These are phyloP conservation scores for Eupeodes corollae DNA, from an alignment of 1,140 invertebrate genomes.

Conservation along the genomic window DNA sequence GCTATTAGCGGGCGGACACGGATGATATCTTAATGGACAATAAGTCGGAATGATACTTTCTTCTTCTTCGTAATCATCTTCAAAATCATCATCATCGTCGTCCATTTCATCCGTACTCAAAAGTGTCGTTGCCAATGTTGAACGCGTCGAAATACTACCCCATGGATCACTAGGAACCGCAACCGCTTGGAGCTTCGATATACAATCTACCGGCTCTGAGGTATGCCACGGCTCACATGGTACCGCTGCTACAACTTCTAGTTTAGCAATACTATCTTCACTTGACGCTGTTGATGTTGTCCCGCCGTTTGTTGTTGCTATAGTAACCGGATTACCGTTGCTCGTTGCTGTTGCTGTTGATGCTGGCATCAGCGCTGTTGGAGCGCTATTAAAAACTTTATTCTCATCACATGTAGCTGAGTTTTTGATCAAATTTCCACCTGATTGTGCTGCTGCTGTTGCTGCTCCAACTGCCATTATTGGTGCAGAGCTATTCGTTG, in stretches of 20 bases:
- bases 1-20: constrained; percentile 17
- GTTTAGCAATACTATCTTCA: constrained; percentile 42
- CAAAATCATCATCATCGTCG: constrained; percentile 45
- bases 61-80: constrained; percentile 42
- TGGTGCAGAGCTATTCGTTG: background rate
- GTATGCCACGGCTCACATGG: constrained; percentile 29
- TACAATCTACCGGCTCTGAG: constrained; percentile 31
- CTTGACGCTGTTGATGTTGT: constrained; percentile 15
- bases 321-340: constrained; percentile 36
- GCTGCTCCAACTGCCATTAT: background rate
- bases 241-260: constrained; percentile 31
- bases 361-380: background rate
- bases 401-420: constrained; percentile 3
- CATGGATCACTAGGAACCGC: constrained; percentile 41
- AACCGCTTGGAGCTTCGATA: constrained; percentile 40
- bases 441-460: background rate
- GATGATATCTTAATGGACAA: constrained; percentile 29
- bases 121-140: constrained; percentile 40
- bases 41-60: constrained; percentile 37
- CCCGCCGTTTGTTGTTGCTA: background rate
- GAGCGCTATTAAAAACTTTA: background rate
- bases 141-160: constrained; percentile 39
- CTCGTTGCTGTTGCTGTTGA: constrained; percentile 19
- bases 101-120: constrained; percentile 39
- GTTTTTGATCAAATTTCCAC: constrained; percentile 2